Evolutionary conservation across 2,888 invertebrate genomes (phyloP).

Genomic region (Lomographa bimaculata): DNA sequence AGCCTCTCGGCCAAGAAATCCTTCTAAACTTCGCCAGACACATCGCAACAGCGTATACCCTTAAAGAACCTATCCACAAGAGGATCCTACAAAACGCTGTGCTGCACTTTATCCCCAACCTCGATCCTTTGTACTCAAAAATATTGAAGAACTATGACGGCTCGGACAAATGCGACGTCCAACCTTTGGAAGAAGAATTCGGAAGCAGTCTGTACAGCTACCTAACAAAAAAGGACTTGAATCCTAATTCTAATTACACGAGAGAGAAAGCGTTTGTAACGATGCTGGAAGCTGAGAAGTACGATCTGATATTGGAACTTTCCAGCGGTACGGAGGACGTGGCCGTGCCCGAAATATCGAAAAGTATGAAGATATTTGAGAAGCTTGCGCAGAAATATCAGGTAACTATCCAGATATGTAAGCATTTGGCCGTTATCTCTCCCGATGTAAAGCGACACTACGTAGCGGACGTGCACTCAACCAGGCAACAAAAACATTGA

Average conservation of each 20-base stretch:
- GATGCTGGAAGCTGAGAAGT: slow-evolving; percentile 86
- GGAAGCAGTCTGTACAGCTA: slow-evolving; percentile 85
- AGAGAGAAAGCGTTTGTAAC: slow-evolving; percentile 85
- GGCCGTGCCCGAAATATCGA: slow-evolving; percentile 69
- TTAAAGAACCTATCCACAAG: slow-evolving; percentile 86
- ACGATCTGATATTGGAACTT: slow-evolving; percentile 89
- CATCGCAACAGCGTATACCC: slow-evolving; percentile 87
- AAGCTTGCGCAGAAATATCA: slow-evolving; percentile 74
- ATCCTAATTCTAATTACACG: slow-evolving; percentile 67
- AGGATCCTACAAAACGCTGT: slow-evolving; percentile 88
- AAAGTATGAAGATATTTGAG: slow-evolving; percentile 60
- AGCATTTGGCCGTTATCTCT: no score
- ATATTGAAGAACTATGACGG: slow-evolving; percentile 55
- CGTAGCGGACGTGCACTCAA: no score
- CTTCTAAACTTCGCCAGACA: slow-evolving; percentile 92
- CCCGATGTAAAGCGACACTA: no score
- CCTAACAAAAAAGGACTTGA: slow-evolving; percentile 64
- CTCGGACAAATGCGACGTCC: slow-evolving; percentile 58
- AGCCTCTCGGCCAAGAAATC: slow-evolving; percentile 93
- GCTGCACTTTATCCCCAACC: slow-evolving; percentile 90
- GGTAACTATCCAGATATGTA: slow-evolving; percentile 4
- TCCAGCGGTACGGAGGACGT: slow-evolving; percentile 89
- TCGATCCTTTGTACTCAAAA: slow-evolving; percentile 61
- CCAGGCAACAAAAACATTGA: no score
- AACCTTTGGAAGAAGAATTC: slow-evolving; percentile 82